These are phyloP conservation scores for Channa striata DNA, from an alignment of 2,797 vertebrate genomes.

Conservation along the genomic window DNA sequence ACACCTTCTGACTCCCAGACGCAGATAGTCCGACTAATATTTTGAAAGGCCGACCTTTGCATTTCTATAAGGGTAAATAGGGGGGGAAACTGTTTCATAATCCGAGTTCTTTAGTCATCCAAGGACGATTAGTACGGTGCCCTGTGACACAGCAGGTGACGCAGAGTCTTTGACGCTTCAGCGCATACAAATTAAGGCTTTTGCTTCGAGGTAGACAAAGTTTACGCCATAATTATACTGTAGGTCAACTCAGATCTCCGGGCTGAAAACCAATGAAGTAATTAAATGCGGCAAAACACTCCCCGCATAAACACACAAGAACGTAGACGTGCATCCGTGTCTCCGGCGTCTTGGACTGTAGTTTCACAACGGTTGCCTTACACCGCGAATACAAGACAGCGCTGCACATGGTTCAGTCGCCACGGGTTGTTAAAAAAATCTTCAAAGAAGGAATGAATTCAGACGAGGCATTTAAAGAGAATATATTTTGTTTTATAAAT, in stretches of 20 bases:
- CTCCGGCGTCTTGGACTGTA: constrained; percentile 4
- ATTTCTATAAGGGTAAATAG: constrained; percentile 51
- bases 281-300: constrained; percentile 31
- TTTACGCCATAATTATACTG: constrained; percentile 55
- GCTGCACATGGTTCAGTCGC: constrained; percentile 21
- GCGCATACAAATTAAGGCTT: constrained; percentile 73
- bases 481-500: constrained; percentile 68
- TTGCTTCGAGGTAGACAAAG: constrained; percentile 48
- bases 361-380: constrained; percentile 30
- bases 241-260: constrained; percentile 64
- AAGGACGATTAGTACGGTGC: constrained; percentile 71
- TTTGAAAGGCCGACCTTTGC: constrained; percentile 71
- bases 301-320: background rate
- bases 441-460: constrained; percentile 12
- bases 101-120: constrained; percentile 69
- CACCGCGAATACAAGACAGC: constrained; percentile 22
- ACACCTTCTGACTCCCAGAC: constrained; percentile 30
- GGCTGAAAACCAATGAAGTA: constrained; percentile 35
- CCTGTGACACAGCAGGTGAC: constrained; percentile 73
- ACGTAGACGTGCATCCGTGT: constrained; percentile 7
- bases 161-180: constrained; percentile 56
- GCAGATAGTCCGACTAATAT: constrained; percentile 55
- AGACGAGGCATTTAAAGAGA: constrained; percentile 37
- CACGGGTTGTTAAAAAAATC: constrained; percentile 36
- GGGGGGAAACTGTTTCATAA: constrained; percentile 49